A percentile compares a stretch with the other conserved stretches of the same genome.
These are phyloP conservation scores for Columba livia DNA, from an alignment of 2,113 vertebrate genomes.

Conservation along the genomic window DNA sequence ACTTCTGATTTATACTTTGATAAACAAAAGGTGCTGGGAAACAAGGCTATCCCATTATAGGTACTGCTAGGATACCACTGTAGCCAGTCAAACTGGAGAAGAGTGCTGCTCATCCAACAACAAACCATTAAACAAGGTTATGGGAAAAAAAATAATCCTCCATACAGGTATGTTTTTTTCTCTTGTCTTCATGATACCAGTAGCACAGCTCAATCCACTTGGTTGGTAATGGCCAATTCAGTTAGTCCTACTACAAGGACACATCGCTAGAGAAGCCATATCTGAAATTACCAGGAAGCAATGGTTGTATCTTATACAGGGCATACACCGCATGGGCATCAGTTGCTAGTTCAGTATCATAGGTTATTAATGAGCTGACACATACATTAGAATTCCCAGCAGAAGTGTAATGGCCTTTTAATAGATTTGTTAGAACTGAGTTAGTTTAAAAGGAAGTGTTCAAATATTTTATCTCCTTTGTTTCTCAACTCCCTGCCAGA, in stretches of 20 bases:
- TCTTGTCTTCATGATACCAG: not conserved
- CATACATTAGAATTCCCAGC: not conserved
- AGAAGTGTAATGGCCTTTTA: not conserved
- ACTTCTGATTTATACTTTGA: not conserved
- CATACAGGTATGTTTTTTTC: not conserved
- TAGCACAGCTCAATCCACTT: not conserved
- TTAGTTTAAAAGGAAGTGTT: not conserved
- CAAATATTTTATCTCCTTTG: not conserved
- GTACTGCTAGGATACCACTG: not conserved
- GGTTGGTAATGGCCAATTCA: not conserved
- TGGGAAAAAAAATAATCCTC: too few relatives aligned
- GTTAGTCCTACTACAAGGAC: not conserved
- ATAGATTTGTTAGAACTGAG: not conserved
- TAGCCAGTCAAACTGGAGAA: not conserved
- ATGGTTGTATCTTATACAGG: fast-evolving
- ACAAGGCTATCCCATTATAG: not conserved
- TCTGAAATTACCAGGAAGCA: not conserved
- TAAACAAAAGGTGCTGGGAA: not conserved
- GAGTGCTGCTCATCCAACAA: not conserved
- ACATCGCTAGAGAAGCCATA: not conserved
- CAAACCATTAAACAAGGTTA: not conserved
- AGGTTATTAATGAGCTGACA: not conserved
- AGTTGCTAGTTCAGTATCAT: not conserved
- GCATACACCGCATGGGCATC: fast-evolving
- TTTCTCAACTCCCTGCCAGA: not conserved